Conservation (phyloP, 2,797 vertebrate species). For the Buphagus erythrorhynchus region DNA sequence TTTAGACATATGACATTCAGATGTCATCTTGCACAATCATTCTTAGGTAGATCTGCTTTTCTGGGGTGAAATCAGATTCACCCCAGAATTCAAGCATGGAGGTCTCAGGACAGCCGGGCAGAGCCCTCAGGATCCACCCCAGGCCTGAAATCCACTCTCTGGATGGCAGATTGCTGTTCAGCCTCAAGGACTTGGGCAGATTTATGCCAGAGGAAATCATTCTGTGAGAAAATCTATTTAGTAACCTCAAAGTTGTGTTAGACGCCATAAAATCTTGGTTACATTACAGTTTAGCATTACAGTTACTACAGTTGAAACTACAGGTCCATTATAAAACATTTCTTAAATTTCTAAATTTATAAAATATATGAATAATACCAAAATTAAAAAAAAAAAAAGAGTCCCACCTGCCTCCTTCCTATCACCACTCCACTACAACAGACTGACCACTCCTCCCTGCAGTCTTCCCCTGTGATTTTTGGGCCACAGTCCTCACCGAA, state of each 20-base stretch:
- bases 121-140: not conserved
- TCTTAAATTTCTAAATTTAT: not conserved
- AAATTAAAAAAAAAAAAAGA: not conserved
- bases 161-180: not conserved
- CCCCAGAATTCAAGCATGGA: not conserved
- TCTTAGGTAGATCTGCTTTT: not conserved
- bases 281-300: not conserved
- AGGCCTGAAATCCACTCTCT: not conserved
- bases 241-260: not conserved
- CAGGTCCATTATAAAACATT: not conserved
- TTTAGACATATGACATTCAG: not conserved
- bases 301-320: not conserved
- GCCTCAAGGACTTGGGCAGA: not conserved
- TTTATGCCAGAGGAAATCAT: not conserved
- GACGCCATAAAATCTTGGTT: not conserved
- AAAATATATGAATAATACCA: not conserved
- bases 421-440: not conserved
- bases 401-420: not conserved
- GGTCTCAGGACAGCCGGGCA: not conserved
- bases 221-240: not conserved
- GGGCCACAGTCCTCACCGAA: not conserved
- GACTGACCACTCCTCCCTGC: not conserved
- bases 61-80: not conserved
- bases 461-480: not conserved
- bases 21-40: not conserved